These are phyloP conservation scores for Pyrrhura leucotis DNA, from an alignment of 2,797 vertebrate genomes.

Conservation along the genomic window DNA sequence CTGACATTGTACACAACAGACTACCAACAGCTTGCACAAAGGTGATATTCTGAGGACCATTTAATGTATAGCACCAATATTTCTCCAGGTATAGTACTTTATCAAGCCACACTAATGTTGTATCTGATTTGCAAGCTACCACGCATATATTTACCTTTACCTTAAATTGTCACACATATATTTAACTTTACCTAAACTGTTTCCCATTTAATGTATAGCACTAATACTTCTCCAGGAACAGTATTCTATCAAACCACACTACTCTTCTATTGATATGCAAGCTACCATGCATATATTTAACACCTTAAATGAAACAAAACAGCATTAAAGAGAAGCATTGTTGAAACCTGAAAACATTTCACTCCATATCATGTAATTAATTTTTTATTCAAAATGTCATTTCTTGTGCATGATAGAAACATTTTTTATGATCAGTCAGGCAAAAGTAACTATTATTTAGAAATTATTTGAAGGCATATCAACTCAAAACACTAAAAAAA, in stretches of 20 bases:
- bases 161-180: background rate
- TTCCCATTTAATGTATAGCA: background rate
- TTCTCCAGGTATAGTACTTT: background rate
- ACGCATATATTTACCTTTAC: background rate
- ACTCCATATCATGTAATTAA: slow-evolving; percentile 23
- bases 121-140: background rate
- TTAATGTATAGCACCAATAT: background rate
- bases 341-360: slow-evolving; percentile 22
- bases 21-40: background rate
- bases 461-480: slow-evolving; percentile 25
- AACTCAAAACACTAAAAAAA: slow-evolving; percentile 33
- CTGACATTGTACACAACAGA: background rate
- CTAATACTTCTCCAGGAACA: background rate
- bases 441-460: slow-evolving; percentile 1
- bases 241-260: background rate
- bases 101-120: background rate
- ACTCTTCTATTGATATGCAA: background rate
- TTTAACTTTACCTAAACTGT: background rate
- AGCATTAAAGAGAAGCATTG: background rate
- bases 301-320: slow-evolving; percentile 9
- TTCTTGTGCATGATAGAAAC: background rate
- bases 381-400: slow-evolving; percentile 50
- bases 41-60: background rate
- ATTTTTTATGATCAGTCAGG: slow-evolving; percentile 41
- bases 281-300: background rate